Evolutionary conservation across 2,113 vertebrate genomes (phyloP), one percentile per base, ranked within the genome.

Genomic region (Cyrtonyx montezumae): DNA sequence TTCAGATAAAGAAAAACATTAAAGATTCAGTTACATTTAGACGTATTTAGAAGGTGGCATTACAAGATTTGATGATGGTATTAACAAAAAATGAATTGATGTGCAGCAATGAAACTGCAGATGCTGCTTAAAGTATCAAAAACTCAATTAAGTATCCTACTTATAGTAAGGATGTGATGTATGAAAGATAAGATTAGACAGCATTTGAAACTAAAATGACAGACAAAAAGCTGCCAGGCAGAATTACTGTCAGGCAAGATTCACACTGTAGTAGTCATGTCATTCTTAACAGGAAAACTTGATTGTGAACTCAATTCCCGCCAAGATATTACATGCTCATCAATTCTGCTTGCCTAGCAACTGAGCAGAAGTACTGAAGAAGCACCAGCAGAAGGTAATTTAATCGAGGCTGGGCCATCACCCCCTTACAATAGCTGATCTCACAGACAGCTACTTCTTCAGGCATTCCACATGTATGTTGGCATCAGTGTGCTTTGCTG

Each of bases 101-200:
- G 7, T 13, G 56, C 45, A 46, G 32, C 73, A 83, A 37, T 69
- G 71, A 87, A 68, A 75, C 18, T 71, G 53, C 58, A 80, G n/a
- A 42, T 62, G 46, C n/a, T 61, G 42, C 43, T 74, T 62, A 5
- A 92, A 51, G 65, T n/a, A 77, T 65, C 36, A 63, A 58, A 81
- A 84, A 69, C 13, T 46, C n/a, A 94, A 14, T 82, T 62, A 69
- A 93, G 83, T 71, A 42, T 51, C 80, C 26, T 21, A 51, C 26
- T 86, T 93, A 77, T 67, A 89, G 56, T 17, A 83, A 30, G 16
- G 40, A 40, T 40, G 40, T 40, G 5, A 71, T 8, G 34, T 48
- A 90, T 53, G 70, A 92, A 92, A 90, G 87, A 79, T 74, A 78
- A 69, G 69, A 88, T 75, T 46, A 84, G 58, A 67, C 56, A 66